Evolutionary conservation across 2,113 vertebrate genomes (phyloP), one percentile per base, ranked within the genome.

Genomic region (Salminus brasiliensis): DNA sequence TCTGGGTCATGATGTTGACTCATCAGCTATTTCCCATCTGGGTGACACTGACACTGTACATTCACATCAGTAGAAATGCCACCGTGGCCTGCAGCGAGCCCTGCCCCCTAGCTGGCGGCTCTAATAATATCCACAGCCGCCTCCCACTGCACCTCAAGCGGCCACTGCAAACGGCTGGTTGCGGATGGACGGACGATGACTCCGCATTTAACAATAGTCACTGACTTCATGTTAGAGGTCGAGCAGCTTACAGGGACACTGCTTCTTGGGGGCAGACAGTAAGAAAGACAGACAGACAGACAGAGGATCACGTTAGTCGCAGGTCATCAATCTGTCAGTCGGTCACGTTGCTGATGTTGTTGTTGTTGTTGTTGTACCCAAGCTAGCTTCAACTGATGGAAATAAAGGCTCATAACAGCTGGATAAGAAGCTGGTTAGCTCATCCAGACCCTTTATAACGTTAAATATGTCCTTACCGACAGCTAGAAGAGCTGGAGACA

Each of bases 81-180:
- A 12, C 27, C 15, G 59, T 30, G 2, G 27, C 11, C 15, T 3
- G 36, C 36, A 4, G n/a, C 34, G 4, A 23, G 2, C 12, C 6
- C 1, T 45, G 21, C 4, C 47, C 27, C 8, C 23, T 5, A 39
- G 36, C 36, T 4, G 47, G 47, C 43, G 21, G 53, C 1, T 71
- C 59, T 72, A 69, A 78, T 74, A 68, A 78, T 69, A 74, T 59
- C 29, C n/a, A 57, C n/a, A 30, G 30, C 62, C 34, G 5, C 29
- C 11, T 43, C 9, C 3, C 23, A 66, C 23, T 18, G 52, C 36
- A 49, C 34, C 34, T 36, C 43, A 23, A 2, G 4, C 70, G 72
- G 39, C 30, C 39, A n/a, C 6, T 25, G 4, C 36, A n/a, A 6
- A n/a, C 1, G 5, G 15, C 21, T 23, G 9, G 15, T 18, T 4